Conservation (phyloP, 2,888 invertebrate genomes). For the Myopa tessellatipennis region DNA sequence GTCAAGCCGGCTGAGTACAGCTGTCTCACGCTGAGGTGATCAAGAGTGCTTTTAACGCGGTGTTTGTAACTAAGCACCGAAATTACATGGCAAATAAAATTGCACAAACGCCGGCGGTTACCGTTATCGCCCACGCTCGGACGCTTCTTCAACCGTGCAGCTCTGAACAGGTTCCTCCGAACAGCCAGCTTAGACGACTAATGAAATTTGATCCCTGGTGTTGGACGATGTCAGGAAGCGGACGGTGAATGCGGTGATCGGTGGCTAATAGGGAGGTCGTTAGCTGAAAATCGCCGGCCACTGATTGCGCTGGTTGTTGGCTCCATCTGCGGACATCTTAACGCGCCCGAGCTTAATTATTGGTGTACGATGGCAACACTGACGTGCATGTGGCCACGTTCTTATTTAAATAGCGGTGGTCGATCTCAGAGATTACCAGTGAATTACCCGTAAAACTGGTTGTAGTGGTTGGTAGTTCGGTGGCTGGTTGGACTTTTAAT, state of each 20-base stretch:
- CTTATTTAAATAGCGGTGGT: not conserved
- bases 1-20: not conserved
- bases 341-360: constrained; percentile 9
- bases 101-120: not conserved
- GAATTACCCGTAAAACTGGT: not conserved
- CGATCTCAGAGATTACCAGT: not conserved
- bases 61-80: not conserved
- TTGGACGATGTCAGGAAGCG: not conserved
- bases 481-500: not conserved
- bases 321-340: constrained; percentile 4
- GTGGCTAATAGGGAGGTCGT: not conserved
- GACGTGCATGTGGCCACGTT: not conserved
- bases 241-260: not conserved
- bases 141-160: not conserved
- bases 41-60: not conserved
- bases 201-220: too few species aligned
- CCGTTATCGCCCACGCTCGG: constrained; percentile 2
- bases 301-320: not conserved
- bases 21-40: not conserved
- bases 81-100: constrained; percentile 18
- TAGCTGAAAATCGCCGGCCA: not conserved
- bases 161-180: not conserved
- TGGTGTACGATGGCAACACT: constrained; percentile 1
- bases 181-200: not conserved
- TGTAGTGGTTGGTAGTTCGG: not conserved